Evolutionary conservation across 2,113 vertebrate genomes (phyloP), one percentile per base, ranked within the genome.

Genomic region (Girardinichthys multiradiatus): DNA sequence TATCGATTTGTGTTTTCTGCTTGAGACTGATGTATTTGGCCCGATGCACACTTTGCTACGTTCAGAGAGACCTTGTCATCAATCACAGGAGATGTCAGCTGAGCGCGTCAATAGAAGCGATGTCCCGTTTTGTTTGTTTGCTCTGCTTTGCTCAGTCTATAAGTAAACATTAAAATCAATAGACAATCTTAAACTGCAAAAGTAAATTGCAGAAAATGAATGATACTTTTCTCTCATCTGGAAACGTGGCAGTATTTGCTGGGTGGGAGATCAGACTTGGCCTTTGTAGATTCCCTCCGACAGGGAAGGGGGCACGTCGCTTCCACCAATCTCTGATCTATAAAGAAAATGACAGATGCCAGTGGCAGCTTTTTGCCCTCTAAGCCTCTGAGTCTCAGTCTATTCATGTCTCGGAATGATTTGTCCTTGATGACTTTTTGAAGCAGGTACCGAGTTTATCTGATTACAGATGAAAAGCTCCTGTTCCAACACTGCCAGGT

Each of bases 121-220:
- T 79, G 85, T 86, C 79, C 76, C 2, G 45, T 87, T 90, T 83
- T 88, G 89, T 93, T 94, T 92, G 90, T 91, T 92, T 92, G 83
- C 60, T 68, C 80, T 64, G 37, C 14, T 68, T 76, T 37, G 75
- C 84, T 89, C 87, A 80, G 90, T 94, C 92, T 94, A 94, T 93
- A 87, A 95, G 90, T 93, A 96, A 95, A 95, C 93, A 95, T 94
- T 94, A 94, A 91, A 95, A 96, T 97, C 95, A 94, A 95, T 97
- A 96, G 93, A 95, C 95, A 96, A 94, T 97, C 96, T 92, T 95
- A 96, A 96, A 94, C 89, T 91, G 93, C 91, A 95, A 87, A n/a
- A 94, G 92, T 92, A 93, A 95, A 94, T 94, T 90, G 90, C 82
- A 77, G 93, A 92, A 93, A 95, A 94, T 94, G 85, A 92, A 91